These are phyloP conservation scores for Agrochola litura DNA, from an alignment of 2,888 invertebrate genomes.

Conservation along the genomic window DNA sequence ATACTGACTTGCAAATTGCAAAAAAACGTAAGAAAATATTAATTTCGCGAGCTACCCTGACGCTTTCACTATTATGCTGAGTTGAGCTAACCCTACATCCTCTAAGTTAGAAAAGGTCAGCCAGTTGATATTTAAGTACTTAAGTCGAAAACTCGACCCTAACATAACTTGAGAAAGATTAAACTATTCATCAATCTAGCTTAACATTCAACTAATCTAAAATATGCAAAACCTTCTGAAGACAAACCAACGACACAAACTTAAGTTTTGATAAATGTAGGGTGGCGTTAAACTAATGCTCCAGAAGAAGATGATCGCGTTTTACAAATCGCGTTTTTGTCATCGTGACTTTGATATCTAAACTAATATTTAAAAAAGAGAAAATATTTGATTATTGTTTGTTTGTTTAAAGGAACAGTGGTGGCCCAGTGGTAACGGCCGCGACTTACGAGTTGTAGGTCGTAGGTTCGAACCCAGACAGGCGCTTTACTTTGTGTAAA, in stretches of 20 bases:
- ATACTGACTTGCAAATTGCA: too few species aligned
- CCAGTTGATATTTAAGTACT: background rate
- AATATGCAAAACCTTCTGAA: conserved; percentile 19
- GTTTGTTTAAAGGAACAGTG: too few species aligned
- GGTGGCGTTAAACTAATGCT: background rate
- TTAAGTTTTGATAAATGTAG: conserved; percentile 21
- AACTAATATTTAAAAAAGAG: too few species aligned
- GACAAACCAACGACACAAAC: background rate
- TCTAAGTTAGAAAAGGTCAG: background rate
- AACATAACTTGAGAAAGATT: background rate
- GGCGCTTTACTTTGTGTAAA: too few species aligned
- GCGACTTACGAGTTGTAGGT: too few species aligned
- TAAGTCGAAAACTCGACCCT: background rate
- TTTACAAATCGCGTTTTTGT: background rate
- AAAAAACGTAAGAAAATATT: too few species aligned
- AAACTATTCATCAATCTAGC: conserved; percentile 40
- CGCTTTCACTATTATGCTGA: too few species aligned
- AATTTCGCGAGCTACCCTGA: too few species aligned
- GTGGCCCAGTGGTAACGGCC: too few species aligned
- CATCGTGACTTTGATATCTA: background rate
- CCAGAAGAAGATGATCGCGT: background rate
- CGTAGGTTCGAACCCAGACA: too few species aligned
- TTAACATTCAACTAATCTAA: conserved; percentile 14
- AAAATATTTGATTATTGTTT: too few species aligned
- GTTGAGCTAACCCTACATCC: background rate